Conservation (phyloP, 2,888 invertebrate species). For the Emmelina monodactyla region DNA sequence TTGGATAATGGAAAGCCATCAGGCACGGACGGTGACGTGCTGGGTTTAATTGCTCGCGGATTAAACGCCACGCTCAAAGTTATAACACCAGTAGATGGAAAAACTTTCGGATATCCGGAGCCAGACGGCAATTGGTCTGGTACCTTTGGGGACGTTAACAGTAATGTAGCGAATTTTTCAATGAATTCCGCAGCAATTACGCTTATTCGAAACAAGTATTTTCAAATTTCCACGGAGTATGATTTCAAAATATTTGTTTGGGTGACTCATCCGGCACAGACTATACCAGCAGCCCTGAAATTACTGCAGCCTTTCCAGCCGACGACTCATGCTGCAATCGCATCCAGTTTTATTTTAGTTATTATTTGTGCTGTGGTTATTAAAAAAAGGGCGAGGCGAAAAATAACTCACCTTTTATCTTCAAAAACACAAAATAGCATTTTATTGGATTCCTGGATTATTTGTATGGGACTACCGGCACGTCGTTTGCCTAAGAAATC, state of each 20-base stretch:
- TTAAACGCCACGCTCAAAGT: slow-evolving; percentile 33
- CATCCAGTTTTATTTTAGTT: neutral
- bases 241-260: slow-evolving; percentile 36
- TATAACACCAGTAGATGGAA: slow-evolving; percentile 20
- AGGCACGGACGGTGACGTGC: slow-evolving; percentile 34
- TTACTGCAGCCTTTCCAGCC: neutral
- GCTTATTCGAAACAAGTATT: slow-evolving; percentile 27
- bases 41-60: slow-evolving; percentile 23
- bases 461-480: slow-evolving; percentile 33
- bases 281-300: neutral
- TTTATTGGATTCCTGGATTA: slow-evolving; percentile 34
- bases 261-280: slow-evolving; percentile 14
- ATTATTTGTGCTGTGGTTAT: neutral
- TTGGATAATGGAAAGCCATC: slow-evolving; percentile 23
- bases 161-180: slow-evolving; percentile 25
- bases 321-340: neutral
- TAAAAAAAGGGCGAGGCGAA: neutral
- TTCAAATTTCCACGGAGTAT: slow-evolving; percentile 36
- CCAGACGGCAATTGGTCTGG: slow-evolving; percentile 37
- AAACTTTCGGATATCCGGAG: slow-evolving; percentile 23
- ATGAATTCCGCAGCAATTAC: slow-evolving; percentile 31
- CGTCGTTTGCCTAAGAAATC: slow-evolving; percentile 22
- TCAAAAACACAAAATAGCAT: slow-evolving; percentile 25
- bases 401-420: slow-evolving; percentile 9
- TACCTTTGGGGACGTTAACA: slow-evolving; percentile 32